These are phyloP conservation scores for Gisinianus flammeolus DNA, from an alignment of 2,888 invertebrate genomes.

Conservation along the genomic window DNA sequence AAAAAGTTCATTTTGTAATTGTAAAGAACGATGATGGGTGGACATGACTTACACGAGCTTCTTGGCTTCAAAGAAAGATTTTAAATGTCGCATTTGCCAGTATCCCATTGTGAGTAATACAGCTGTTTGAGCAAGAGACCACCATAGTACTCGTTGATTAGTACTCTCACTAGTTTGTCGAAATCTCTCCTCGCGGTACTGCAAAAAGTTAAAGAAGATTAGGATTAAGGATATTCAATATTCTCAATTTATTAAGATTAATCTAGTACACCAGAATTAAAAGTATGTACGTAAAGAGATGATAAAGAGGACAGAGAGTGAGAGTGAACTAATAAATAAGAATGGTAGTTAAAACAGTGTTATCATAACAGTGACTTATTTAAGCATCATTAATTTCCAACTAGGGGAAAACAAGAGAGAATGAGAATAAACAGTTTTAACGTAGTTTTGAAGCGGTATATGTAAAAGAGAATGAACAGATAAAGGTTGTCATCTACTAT, in stretches of 20 bases:
- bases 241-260: not conserved
- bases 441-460: too few relatives aligned
- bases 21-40: not conserved
- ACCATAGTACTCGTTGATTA: constrained; percentile 92
- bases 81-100: constrained; percentile 99
- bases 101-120: constrained; percentile 92
- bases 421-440: too few relatives aligned
- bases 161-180: constrained; percentile 98
- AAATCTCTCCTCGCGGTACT: constrained; percentile 98
- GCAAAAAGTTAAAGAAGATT: constrained; percentile 59
- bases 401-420: too few relatives aligned
- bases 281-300: not conserved
- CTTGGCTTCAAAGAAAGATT: constrained; percentile 99
- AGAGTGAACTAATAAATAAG: too few relatives aligned
- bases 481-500: too few relatives aligned
- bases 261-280: not conserved
- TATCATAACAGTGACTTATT: too few relatives aligned
- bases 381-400: too few relatives aligned
- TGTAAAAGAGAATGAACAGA: too few relatives aligned
- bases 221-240: not conserved
- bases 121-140: constrained; percentile 91
- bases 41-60: constrained; percentile 80
- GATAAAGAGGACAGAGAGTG: not conserved
- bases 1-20: not conserved
- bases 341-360: too few relatives aligned